Conservation (phyloP, 2,888 invertebrate genomes). For the Phalangium opilio region DNA sequence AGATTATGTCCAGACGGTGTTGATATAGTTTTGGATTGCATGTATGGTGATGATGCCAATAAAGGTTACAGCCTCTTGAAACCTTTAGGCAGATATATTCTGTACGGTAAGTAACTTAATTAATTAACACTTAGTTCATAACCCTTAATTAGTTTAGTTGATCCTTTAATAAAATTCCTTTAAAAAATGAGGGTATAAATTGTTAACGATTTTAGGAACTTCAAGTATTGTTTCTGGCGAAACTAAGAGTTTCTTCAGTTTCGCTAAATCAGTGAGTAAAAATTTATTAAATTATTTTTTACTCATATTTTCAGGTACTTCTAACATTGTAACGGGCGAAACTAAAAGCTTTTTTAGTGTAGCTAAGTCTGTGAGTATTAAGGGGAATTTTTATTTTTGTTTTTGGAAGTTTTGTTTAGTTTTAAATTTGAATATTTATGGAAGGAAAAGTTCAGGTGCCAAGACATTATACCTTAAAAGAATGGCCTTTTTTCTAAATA, state of each 20-base stretch:
- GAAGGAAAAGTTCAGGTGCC: no score
- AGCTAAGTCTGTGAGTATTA: slow-evolving; percentile 15
- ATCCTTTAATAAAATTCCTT: no score
- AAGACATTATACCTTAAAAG: no score
- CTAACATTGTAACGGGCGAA: slow-evolving; percentile 76
- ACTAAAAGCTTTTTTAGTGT: slow-evolving; percentile 63
- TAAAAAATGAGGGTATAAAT: neutral
- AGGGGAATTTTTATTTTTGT: neutral
- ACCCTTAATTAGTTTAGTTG: no score
- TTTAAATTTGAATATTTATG: no score
- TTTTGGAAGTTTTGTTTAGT: no score
- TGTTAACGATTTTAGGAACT: slow-evolving; percentile 43
- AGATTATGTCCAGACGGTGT: slow-evolving; percentile 56
- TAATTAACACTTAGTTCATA: no score
- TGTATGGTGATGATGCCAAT: slow-evolving; percentile 77
- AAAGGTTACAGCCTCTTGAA: slow-evolving; percentile 59
- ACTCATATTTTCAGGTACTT: slow-evolving; percentile 42
- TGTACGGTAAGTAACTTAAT: slow-evolving; percentile 57
- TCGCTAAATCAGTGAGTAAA: slow-evolving; percentile 65
- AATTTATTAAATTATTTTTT: slow-evolving; percentile 5
- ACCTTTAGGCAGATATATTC: slow-evolving; percentile 74
- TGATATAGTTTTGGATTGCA: slow-evolving; percentile 69
- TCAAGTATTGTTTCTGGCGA: slow-evolving; percentile 79
- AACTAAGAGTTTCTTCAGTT: slow-evolving; percentile 78
- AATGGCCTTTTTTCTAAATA: no score